Evolutionary conservation across 2,888 invertebrate genomes (phyloP), one percentile per base, ranked within the genome.

Genomic region (Antitype chi): DNA sequence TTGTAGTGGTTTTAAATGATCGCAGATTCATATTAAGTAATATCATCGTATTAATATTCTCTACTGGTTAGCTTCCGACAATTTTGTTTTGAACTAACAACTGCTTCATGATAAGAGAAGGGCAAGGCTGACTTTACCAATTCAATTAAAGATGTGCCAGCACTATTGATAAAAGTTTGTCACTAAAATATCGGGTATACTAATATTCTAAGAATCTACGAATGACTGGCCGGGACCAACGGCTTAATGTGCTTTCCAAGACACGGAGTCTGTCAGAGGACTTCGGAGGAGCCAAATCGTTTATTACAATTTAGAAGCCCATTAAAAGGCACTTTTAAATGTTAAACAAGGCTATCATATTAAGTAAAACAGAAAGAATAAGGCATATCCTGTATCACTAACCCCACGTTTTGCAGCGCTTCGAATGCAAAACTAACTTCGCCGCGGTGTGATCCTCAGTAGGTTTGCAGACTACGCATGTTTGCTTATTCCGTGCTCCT

Each of bases 381-480:
- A 15, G 72, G 3, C 74, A 66, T 9, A 60, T 80, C 80, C 57
- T 64, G 79, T 74, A 55, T 74, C 63, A 80, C 69, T 82, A 86
- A 66, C 68, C 75, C 76, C 55, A 69, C 74, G 83, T 78, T 80
- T 71, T 76, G 78, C 78, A 84, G 57, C 74, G 80, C 82, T 84
- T 86, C 84, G 88, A 89, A 89, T 91, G 89, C 87, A 90, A 90
- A 92, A 89, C 90, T 89, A 89, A 89, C 86, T 88, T 90, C 84
- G 74, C 83, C 82, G 77, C 60, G 66, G 78, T 81, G 73, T 84
- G 85, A 87, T 88, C 87, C 88, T 89, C 88, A 84, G 87, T 88
- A 86, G 87, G 87, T 88, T 89, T 88, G 85, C 88, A 80, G 82
- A 85, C 83, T 86, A 85, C 86, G 86, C 88, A 86, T 89, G 89